Base-by-base conservation (phyloP, 2,797 vertebrate species). In the Manis crassicaudata region DNA sequence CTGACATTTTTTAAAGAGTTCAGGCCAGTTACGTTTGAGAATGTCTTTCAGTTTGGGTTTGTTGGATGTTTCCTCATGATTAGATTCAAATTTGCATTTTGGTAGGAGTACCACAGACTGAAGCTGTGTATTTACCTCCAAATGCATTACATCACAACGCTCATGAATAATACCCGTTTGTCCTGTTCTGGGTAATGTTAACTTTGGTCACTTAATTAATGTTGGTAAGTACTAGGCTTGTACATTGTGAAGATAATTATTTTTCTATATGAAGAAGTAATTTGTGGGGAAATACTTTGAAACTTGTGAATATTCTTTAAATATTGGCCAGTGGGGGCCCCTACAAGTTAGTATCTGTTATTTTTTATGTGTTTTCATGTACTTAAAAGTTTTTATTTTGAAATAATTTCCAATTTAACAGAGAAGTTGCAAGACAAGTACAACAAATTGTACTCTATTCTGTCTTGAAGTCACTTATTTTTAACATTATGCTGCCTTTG, bases 341-440 rank as follows among this genome's bases (percentile, higher is more conserved):
- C 62, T 95, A 95, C 43, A 82, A 16, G 23, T 86, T 88, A 68
- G 18, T 21, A 6, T 84, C 29, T 92, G 1, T 89, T 81, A 60
- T 93, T 88, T 86, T 90, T 70, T 32, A 94, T 29, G 75, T 54
- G 46, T 77, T 10, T 90, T n/a, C 13, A 14, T 93, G 27, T 94
- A 88, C 83, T 89, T 43, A 35, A 58, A 91, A 40, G 18, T 87
- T 87, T 81, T 82, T 68, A 58, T 76, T 91, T 88, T 92, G 50
- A 79, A 92, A 67, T 91, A 77, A 72, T 93, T 96, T 95, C 84
- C n/a, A 91, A n/a, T 29, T 96, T 92, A 46, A 63, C 13, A 70
- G 96, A 62, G 54, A 73, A 68, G 58, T 84, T 93, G 52, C 4
- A 72, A 85, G 43, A 88, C n/a, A 73, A 82, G 62, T 92, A 63